Conservation (phyloP, 2,888 invertebrate species). For the Caenorhabditis angaria region DNA sequence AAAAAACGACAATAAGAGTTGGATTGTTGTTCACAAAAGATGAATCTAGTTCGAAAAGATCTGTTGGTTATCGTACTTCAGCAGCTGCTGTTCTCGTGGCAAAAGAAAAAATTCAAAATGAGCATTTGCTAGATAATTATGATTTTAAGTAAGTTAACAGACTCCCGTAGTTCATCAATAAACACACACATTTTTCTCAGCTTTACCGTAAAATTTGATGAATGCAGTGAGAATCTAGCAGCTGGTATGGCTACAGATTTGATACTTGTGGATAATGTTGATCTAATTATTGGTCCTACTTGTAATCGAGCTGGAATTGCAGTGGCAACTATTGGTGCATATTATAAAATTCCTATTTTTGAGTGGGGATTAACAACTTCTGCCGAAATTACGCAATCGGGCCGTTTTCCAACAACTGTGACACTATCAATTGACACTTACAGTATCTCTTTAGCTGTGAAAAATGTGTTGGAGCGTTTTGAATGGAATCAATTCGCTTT, state of each 20-base stretch:
- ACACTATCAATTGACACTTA: slow-evolving; percentile 26
- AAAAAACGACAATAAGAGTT: slow-evolving; percentile 13
- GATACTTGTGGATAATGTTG: slow-evolving; percentile 33
- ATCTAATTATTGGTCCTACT: slow-evolving; percentile 51
- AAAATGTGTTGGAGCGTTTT: slow-evolving; percentile 46
- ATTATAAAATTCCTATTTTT: slow-evolving; percentile 48
- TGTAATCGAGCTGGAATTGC: slow-evolving; percentile 47
- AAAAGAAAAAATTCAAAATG: slow-evolving; percentile 35
- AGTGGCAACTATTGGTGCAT: slow-evolving; percentile 41
- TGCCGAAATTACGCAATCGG: slow-evolving; percentile 23
- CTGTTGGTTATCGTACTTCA: slow-evolving; percentile 33
- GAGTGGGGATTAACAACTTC: slow-evolving; percentile 47
- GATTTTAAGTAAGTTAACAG: slow-evolving; percentile 32
- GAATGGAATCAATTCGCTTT: slow-evolving; percentile 61
- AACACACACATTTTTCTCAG: slow-evolving; percentile 17
- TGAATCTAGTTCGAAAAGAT: slow-evolving; percentile 17
- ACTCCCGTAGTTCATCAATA: neutral
- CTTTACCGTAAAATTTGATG: slow-evolving; percentile 43
- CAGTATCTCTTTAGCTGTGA: slow-evolving; percentile 31
- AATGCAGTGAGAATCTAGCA: slow-evolving; percentile 38
- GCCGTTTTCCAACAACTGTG: slow-evolving; percentile 41
- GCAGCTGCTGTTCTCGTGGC: slow-evolving; percentile 46
- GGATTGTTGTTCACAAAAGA: slow-evolving; percentile 31
- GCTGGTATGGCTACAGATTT: slow-evolving; percentile 36
- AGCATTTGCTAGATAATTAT: slow-evolving; percentile 42